These are phyloP conservation scores for Thinocorus orbignyianus DNA, from an alignment of 2,113 vertebrate genomes.

Conservation along the genomic window DNA sequence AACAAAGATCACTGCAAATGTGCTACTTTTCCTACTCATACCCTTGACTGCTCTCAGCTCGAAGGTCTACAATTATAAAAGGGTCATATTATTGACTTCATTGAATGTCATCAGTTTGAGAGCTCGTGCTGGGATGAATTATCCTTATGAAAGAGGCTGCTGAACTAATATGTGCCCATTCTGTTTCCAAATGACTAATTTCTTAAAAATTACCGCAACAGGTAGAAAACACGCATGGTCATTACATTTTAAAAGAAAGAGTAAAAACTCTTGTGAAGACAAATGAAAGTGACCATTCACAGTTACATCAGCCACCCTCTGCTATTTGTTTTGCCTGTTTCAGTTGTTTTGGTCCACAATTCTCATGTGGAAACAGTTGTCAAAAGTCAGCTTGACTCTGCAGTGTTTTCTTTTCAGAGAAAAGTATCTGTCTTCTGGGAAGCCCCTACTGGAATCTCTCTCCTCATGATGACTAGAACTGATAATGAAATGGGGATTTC, in stretches of 20 bases:
- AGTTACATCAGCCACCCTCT: neutral
- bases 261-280: neutral
- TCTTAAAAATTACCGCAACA: neutral
- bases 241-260: neutral
- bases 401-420: neutral
- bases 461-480: neutral
- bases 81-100: neutral
- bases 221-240: neutral
- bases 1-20: accelerated
- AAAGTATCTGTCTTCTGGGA: neutral
- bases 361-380: neutral
- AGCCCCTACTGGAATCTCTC: neutral
- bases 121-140: neutral
- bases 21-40: neutral
- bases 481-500: neutral
- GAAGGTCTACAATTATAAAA: neutral
- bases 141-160: neutral
- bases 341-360: neutral
- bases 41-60: neutral
- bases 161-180: neutral
- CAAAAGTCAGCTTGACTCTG: neutral
- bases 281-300: neutral
- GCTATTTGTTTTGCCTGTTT: neutral
- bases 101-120: neutral
- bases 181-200: neutral